Evolutionary conservation across 1,140 invertebrate species (phyloP), one percentile per base, ranked within the genome.

Genomic region (Meloidogyne exigua): DNA sequence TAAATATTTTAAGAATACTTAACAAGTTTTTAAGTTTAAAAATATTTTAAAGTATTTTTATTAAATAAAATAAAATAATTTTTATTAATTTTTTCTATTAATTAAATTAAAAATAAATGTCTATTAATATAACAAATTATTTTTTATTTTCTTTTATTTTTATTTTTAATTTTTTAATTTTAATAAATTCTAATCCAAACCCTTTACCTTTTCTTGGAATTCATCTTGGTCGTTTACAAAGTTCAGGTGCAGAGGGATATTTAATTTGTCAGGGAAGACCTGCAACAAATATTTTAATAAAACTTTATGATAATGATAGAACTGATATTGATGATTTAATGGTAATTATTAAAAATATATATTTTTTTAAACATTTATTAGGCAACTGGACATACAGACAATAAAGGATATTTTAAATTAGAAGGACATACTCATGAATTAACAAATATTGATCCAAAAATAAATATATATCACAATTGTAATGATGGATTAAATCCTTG

Each of bases 291-390:
- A 77, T 81, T 49, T 66, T 67, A 57, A 81, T 81, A 23, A 81
- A 81, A 63, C 66, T 81, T 21, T 81, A 79, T 65, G 80, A 81
- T 44, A 77, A 81, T 57, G 80, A 81, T 67, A 39, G 77, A 44
- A 77, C 84, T 49, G 81, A 82, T 49, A 66, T 68, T 12, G 81
- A 82, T 64, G 81, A 82, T 66, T 64, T 82, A n/a, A 72, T 82
- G 74, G 82, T 39, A n/a, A n/a, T n/a, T n/a, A n/a, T n/a, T n/a
- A n/a, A n/a, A n/a, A n/a, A n/a, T n/a, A n/a, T n/a, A n/a, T n/a
- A n/a, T n/a, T n/a, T n/a, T n/a, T n/a, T n/a, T n/a, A n/a, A n/a
- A n/a, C n/a, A 69, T 28, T 71, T 21, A 49, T 71, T 44, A 71
- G 69, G 69, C 44, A 13, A 65, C 62, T 23, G 72, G 70, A 12